Conservation (phyloP, 2,797 vertebrate species). For the Erethizon dorsatum region DNA sequence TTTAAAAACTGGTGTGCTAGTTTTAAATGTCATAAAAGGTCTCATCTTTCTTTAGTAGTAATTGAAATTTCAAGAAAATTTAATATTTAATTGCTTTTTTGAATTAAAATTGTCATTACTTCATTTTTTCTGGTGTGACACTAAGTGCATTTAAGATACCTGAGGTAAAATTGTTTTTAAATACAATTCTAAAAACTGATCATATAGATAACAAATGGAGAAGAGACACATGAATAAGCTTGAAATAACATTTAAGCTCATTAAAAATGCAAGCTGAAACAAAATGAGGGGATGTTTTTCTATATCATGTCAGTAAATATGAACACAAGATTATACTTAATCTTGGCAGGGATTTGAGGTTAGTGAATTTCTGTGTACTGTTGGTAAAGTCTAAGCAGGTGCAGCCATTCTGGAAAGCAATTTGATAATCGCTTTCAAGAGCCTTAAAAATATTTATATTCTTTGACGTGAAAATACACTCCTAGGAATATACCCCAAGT, state of each 20-base stretch:
- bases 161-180: not conserved
- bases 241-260: conserved; percentile 43
- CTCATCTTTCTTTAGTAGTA: not conserved
- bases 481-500: conserved; percentile 26
- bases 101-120: not conserved
- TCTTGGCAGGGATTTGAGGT: conserved; percentile 35
- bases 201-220: not conserved
- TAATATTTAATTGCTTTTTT: conserved; percentile 40
- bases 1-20: not conserved
- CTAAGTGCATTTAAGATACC: not conserved
- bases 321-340: conserved; percentile 24
- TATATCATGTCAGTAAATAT: not conserved
- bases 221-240: conserved; percentile 35
- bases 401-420: conserved; percentile 36
- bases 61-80: conserved; percentile 63
- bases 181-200: not conserved
- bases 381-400: not conserved
- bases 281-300: not conserved
- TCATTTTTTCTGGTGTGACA: not conserved
- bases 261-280: conserved; percentile 33
- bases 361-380: not conserved
- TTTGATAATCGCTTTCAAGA: conserved; percentile 55
- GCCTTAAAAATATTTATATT: conserved; percentile 8
- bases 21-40: not conserved
- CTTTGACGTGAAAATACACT: conserved; percentile 44